Evolutionary conservation across 2,797 vertebrate genomes (phyloP).

Genomic region (Sebastes vulpes): DNA sequence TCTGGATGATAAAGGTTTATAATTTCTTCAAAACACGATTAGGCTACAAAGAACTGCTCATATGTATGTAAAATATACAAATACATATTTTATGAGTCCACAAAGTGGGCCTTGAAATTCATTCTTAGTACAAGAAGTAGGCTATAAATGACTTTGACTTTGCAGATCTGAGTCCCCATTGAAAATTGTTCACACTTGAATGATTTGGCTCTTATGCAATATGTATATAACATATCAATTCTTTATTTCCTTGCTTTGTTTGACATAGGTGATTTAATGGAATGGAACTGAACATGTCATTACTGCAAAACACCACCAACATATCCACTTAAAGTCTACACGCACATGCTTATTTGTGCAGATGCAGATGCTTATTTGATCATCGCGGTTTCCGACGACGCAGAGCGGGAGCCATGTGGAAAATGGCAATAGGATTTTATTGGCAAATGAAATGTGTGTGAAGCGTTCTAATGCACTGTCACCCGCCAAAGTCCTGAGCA

Average conservation of each 20-base stretch:
- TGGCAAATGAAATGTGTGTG: conserved; percentile 79
- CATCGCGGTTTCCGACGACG: conserved; percentile 49
- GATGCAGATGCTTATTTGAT: conserved; percentile 44
- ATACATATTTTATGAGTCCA: conserved; percentile 63
- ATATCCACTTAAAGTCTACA: conserved; percentile 2
- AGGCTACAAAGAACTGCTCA: conserved; percentile 39
- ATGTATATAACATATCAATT: neutral
- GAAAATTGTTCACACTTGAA: neutral
- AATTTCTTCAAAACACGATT: conserved; percentile 53
- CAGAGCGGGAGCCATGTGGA: conserved; percentile 53
- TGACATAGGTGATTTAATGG: conserved; percentile 1
- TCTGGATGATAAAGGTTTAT: conserved; percentile 38
- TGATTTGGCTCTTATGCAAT: conserved; percentile 16
- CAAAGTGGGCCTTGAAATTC: conserved; percentile 46
- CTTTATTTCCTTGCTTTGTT: neutral
- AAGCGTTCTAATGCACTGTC: conserved; percentile 78
- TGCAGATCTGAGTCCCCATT: conserved; percentile 28
- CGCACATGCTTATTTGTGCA: conserved; percentile 37
- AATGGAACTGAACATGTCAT: neutral
- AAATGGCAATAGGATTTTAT: conserved; percentile 77
- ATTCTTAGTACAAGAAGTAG: conserved; percentile 54
- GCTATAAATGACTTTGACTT: conserved; percentile 42
- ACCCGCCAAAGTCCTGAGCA: conserved; percentile 80
- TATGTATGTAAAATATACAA: conserved; percentile 50
- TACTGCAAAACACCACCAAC: neutral